Base-by-base conservation (phyloP, 2,113 vertebrate genomes). In the Brienomyrus longianalis region DNA sequence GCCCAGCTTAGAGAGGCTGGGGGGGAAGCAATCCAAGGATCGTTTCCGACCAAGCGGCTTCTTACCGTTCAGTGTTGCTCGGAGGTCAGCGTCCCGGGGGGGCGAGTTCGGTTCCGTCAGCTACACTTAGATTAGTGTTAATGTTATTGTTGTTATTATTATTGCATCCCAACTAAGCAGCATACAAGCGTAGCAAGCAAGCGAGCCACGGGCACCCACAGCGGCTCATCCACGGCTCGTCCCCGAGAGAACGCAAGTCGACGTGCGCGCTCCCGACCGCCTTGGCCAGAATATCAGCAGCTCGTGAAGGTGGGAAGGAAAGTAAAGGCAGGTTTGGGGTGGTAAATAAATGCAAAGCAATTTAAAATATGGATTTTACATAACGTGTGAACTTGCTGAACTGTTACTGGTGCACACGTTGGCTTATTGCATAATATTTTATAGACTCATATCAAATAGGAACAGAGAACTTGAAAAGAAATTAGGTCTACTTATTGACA, bases 61-160 rank as follows among this genome's bases (percentile, higher is more conserved):
- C 93, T 91, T 93, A 93, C 93, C 92, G 89, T 90, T 70, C 74
- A 27, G 39, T 77, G 27, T 83, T 80, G 89, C 87, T 70, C n/a
- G 39, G 87, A 39, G 88, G 50, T 56, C 7, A 43, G 52, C 19
- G 52, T n/a, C 27, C n/a, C 21, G 11, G 50, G 31, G 70, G 35
- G 35, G 35, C 13, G 35, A 5, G 56, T 85, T 86, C 89, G 47
- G 23, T 77, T 47, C 48, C 50, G 56, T 66, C 27, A 66, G 43
- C 77, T 47, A n/a, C 87, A 62, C 70, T 74, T 31, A 54, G 74
- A 43, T 43, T 43, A 70, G 62, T 31, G 10, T 13, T 70, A 70
- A 56, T 56, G n/a, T 43, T 77, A 11, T 74, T 74, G 1, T 74
- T 39, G 1, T 74, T 39, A 88, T 83, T 90, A 88, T 83, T 47